A percentile compares a stretch with the other conserved stretches of the same genome.
phyloP scores from a whole-genome alignment of 2,888 invertebrate genomes.

The Digitonthophagus gazella region DNA sequence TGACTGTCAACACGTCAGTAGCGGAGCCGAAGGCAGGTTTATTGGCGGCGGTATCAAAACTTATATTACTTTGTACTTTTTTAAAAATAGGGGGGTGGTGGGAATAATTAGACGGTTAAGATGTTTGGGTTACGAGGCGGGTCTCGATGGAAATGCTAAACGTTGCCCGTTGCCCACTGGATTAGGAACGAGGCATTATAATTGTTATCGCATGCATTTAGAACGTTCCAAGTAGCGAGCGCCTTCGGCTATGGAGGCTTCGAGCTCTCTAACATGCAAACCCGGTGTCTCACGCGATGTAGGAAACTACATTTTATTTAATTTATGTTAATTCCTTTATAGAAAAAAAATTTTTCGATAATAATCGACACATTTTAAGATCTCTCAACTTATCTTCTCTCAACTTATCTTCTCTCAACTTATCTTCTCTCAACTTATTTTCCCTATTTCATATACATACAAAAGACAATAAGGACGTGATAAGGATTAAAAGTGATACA shows the following conservation, averaged over 20 bases:
- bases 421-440: no score
- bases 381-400: no score
- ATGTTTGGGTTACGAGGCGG: not conserved
- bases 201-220: not conserved
- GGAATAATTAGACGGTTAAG: not conserved
- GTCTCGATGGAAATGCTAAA: not conserved
- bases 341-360: not conserved
- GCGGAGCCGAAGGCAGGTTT: not conserved
- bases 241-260: conserved; percentile 13
- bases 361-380: no score
- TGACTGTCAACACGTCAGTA: not conserved
- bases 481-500: conserved; percentile 6
- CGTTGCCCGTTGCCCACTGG: not conserved
- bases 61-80: not conserved
- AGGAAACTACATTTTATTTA: not conserved
- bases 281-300: not conserved
- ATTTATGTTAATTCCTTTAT: not conserved
- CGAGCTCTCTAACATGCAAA: not conserved
- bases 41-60: not conserved
- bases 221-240: not conserved
- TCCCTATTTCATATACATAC: conserved; percentile 22
- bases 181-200: not conserved
- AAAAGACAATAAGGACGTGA: conserved; percentile 23
- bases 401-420: no score
- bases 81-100: no score